Percentiles rank a stretch among this genome's conserved stretches.
Evolutionary conservation across 2,888 invertebrate genomes (phyloP).

Genomic region (Cephalotes varians): DNA sequence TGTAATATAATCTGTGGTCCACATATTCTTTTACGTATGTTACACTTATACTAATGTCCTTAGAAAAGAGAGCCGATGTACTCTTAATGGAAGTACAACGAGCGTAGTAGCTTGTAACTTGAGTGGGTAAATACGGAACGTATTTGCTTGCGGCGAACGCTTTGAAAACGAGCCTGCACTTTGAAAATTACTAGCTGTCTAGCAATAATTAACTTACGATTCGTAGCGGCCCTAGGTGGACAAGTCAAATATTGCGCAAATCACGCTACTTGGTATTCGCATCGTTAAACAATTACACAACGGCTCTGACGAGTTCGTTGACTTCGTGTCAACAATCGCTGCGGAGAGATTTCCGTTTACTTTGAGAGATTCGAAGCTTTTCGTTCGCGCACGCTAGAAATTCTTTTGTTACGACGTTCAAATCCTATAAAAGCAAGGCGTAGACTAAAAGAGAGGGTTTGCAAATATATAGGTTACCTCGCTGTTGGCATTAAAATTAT

Average conservation of each 20-base stretch:
- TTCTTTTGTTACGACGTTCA: conserved; percentile 4
- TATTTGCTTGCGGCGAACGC: conserved; percentile 52
- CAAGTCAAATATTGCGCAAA: conserved; percentile 73
- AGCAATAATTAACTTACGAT: conserved; percentile 74
- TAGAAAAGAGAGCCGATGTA: not conserved
- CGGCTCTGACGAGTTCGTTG: conserved; percentile 71
- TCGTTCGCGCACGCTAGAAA: not conserved
- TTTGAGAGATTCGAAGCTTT: conserved; percentile 46
- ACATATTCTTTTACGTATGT: not conserved
- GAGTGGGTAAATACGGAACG: conserved; percentile 26
- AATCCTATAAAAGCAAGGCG: not conserved
- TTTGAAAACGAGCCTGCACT: conserved; percentile 50
- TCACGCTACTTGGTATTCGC: conserved; percentile 69
- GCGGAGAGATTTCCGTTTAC: conserved; percentile 39
- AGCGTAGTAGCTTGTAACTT: conserved; percentile 1
- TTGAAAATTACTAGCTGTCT: conserved; percentile 34
- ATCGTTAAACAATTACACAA: conserved; percentile 76
- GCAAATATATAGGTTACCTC: not conserved
- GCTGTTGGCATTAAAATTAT: conserved; percentile 3
- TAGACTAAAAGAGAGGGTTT: not conserved
- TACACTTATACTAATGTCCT: not conserved
- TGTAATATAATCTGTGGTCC: not conserved
- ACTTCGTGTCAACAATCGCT: conserved; percentile 74
- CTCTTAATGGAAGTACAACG: conserved; percentile 9
- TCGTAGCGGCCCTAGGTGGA: conserved; percentile 56